Base-by-base conservation (phyloP, 2,888 invertebrate genomes). In the Gisinianus flammeolus region DNA sequence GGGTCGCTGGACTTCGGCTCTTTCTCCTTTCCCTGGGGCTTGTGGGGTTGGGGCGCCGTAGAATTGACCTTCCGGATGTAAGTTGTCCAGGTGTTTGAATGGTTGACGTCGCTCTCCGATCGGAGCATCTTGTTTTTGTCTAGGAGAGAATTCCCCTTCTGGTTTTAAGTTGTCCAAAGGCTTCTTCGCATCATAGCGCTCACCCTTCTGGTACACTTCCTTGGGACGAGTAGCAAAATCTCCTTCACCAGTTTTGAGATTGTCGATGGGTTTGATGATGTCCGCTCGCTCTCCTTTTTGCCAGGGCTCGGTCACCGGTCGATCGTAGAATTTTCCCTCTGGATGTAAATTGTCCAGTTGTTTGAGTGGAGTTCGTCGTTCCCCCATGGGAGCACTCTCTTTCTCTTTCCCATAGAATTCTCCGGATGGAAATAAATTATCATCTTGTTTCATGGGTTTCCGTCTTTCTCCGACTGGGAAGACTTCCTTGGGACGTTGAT, bases 51-150 rank as follows among this genome's bases (percentile, higher is more conserved):
- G 85, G 0, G 88, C 88, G 78, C 86, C 85, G 16, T 76, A 90
- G 83, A 92, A 92, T 87, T 90, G 89, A 0, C 92, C 90, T 82
- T 92, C 91, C 0, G 91, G 90, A 72, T 86, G 87, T 0, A 91
- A 85, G 85, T 92, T 71, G 31, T 80, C 12, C 68, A 58, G 26
- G 76, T 68, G 71, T 77, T 86, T 87, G 1, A 88, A 87, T 71
- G 88, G 88, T 19, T 85, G 84, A 10, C 87, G 87, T 56, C 22
- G 72, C 56, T 68, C 68, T 89, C 24, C 88, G 26, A n/a, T 80
- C 86, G 88, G 5, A 0, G 85, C 84, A 85, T 87, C 87, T 12
- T 86, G 85, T 2, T 87, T 85, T 8, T 90, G 91, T 85, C 78
- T 78, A 31, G 90, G 90, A 88, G 86, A 86, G 85, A 92, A 92